These are phyloP conservation scores for Dione vanillae DNA, from an alignment of 2,888 invertebrate genomes.

Conservation along the genomic window DNA sequence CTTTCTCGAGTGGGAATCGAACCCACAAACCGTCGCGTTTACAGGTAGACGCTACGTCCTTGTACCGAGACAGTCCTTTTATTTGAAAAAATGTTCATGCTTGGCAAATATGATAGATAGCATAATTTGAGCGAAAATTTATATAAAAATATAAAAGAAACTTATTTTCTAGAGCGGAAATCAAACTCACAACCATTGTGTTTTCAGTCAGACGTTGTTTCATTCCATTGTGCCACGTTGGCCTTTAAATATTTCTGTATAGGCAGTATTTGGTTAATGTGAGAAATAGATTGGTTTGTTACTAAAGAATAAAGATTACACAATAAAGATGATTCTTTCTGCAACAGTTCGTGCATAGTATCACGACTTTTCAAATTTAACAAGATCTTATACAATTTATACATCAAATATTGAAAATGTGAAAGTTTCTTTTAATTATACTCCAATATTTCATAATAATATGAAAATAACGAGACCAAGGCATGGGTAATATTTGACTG, in stretches of 20 bases:
- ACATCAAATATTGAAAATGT: neutral
- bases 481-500: neutral
- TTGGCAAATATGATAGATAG: too few species aligned
- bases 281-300: neutral
- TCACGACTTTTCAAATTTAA: constrained; percentile 12
- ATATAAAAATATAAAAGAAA: too few species aligned
- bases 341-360: constrained; percentile 1
- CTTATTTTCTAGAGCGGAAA: too few species aligned
- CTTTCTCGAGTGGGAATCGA: too few species aligned
- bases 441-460: neutral
- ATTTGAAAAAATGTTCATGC: too few species aligned
- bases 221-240: too few species aligned
- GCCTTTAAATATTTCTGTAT: neutral
- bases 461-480: neutral
- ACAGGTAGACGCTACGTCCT: too few species aligned
- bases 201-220: too few species aligned
- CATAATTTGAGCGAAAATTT: too few species aligned
- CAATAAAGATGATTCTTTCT: constrained; percentile 9
- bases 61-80: too few species aligned
- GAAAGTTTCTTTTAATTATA: neutral
- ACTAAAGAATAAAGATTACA: neutral
- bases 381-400: neutral
- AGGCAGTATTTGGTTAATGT: neutral
- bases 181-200: too few species aligned
- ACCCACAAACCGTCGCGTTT: too few species aligned